Base-by-base conservation (phyloP, 1,140 invertebrate genomes). In the Macrocentrus cingulum region DNA sequence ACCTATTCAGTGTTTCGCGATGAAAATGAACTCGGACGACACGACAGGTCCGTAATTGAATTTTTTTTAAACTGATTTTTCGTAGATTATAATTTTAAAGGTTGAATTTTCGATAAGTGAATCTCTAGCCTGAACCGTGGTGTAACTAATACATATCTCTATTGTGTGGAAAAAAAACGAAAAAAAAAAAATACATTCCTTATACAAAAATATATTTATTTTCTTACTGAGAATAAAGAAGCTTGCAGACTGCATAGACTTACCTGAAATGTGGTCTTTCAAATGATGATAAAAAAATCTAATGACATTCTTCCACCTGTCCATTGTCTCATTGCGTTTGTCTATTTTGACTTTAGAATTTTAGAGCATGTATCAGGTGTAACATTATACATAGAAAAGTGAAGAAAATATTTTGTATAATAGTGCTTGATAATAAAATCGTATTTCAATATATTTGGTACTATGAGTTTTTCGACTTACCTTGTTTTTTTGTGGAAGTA, bases 1-100 rank as follows among this genome's bases (percentile, higher is more conserved):
- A 42, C 65, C 58, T 46, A 59, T 71, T 19, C 63, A 70, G 37
- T 70, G 66, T 44, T 60, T 66, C 51, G 64, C 66, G 19, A 61
- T 64, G 23, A 64, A 59, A 34, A 56, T 62, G 19, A 62, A 70
- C 45, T 50, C 51, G 18, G 67, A 68, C 45, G 46, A 49, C 46
- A 58, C 42, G 46, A 59, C 52, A 15, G 49, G 44, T 36, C 60
- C 56, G 25, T 62, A 44, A 62, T 29, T 46, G 8, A 11, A 19
- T 5, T 36, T 29, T 20, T 11, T 3, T 9, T 8, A 37, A 36
- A 8, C 22, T n/a, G 1, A 34, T 51, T 16, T 16, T 16, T 13
- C 25, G 34, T 18, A 36, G 25, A 11, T 13, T 36, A 36, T 51
- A n/a, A n/a, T n/a, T n/a, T n/a, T n/a, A 44, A 15, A 44, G 18